Percentiles rank a stretch among this genome's conserved stretches.
Conservation (phyloP, 2,888 invertebrate genomes). For the Pandemis corylana region DNA sequence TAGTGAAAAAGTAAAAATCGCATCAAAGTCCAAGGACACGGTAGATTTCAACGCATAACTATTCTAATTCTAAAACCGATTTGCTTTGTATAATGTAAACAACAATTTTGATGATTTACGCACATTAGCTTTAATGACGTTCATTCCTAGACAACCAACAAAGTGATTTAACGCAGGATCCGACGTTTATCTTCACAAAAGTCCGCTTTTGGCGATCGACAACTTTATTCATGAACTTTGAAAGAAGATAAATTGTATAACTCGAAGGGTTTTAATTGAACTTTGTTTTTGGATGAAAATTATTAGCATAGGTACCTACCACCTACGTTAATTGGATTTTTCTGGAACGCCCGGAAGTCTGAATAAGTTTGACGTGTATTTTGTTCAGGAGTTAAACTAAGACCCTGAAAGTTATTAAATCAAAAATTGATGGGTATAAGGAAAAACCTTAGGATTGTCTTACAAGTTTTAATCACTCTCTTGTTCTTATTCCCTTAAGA, state of each 20-base stretch:
- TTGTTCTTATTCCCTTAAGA: not conserved
- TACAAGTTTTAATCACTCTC: not conserved
- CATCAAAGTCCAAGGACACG: no score
- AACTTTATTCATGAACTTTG: constrained; percentile 42
- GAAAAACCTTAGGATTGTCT: not conserved
- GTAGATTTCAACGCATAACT: no score
- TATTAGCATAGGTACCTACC: constrained; percentile 30
- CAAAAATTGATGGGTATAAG: not conserved
- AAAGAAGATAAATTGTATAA: constrained; percentile 41
- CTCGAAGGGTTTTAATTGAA: constrained; percentile 33
- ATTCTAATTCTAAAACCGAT: not conserved
- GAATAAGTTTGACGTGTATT: constrained; percentile 7
- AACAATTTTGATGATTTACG: no score
- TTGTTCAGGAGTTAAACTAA: not conserved
- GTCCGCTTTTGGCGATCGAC: constrained; percentile 27
- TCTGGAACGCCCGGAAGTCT: not conserved
- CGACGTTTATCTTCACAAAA: constrained; percentile 19
- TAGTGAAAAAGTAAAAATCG: no score
- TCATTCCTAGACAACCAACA: constrained; percentile 8
- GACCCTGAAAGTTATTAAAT: constrained; percentile 4
- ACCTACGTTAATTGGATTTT: constrained; percentile 35
- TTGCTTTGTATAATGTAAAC: not conserved
- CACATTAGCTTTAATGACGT: not conserved
- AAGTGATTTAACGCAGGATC: not conserved
- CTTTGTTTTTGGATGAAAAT: constrained; percentile 36